Evolutionary conservation across 92 coral and sea anemone genomes (phyloP).

Genomic region (Nematostella vectensis): DNA sequence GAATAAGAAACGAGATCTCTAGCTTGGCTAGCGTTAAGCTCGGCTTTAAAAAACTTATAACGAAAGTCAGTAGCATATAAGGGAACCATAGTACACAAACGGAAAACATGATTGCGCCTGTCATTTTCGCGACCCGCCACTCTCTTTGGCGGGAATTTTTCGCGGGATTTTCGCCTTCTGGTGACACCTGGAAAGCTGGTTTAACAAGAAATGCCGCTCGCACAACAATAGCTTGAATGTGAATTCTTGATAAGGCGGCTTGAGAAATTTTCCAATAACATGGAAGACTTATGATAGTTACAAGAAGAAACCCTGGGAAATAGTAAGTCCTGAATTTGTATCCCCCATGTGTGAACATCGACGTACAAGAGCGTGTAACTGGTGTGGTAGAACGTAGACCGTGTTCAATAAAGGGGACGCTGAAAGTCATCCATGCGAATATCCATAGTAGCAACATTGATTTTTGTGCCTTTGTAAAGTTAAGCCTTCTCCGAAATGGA

Average conservation of each 20-base stretch:
- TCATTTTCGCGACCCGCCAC: constrained; percentile 72
- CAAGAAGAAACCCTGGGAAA: constrained; percentile 45
- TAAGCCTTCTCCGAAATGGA: constrained; percentile 57
- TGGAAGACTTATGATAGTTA: constrained; percentile 43
- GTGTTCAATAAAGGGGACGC: constrained; percentile 55
- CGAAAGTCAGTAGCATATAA: constrained; percentile 55
- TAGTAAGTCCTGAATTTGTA: constrained; percentile 48
- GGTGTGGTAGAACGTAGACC: constrained; percentile 2
- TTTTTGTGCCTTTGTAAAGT: constrained; percentile 37
- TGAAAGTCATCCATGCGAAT: constrained; percentile 16
- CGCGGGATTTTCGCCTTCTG: too few species aligned
- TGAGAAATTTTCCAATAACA: constrained; percentile 69
- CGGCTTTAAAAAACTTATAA: constrained; percentile 36
- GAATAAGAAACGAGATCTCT: constrained; percentile 49
- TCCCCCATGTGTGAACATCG: constrained; percentile 19
- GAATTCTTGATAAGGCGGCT: constrained; percentile 65
- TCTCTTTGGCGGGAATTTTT: constrained; percentile 47
- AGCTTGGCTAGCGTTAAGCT: constrained; percentile 26
- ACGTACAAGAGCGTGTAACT: constrained; percentile 13
- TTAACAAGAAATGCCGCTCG: constrained; percentile 48
- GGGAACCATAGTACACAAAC: constrained; percentile 75
- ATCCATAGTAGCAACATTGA: constrained; percentile 45
- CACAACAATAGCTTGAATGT: constrained; percentile 45
- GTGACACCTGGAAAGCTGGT: constrained; percentile 13
- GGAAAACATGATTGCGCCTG: constrained; percentile 71